Base-by-base conservation (phyloP, 1,140 invertebrate genomes). In the Drosophila ananassae region DNA sequence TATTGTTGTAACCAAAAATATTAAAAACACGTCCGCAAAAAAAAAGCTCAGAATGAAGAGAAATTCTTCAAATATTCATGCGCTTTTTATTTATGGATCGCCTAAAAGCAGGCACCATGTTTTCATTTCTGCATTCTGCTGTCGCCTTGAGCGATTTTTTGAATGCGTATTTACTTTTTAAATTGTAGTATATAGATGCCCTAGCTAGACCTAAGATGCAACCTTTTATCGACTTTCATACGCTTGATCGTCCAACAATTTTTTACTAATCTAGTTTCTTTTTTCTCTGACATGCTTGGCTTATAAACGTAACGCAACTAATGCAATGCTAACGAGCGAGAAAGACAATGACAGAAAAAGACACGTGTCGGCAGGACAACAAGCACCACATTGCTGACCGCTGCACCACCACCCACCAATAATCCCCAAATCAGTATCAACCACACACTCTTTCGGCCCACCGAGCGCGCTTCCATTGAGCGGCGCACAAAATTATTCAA, bases 221-320 rank as follows among this genome's bases (percentile, higher is more conserved):
- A 48, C 25, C 54, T 34, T 34, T 48, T 57, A 37, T 44, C 72
- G 64, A 63, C 52, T 55, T 57, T 59, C 51, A 61, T 17, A 51
- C 25, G 39, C 46, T 74, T 60, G 51, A 77, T 77, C 54, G 57
- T 69, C 61, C 62, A 77, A 85, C 77, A 75, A 76, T 76, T 89
- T 91, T 90, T 79, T 76, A 91, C 85, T 91, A 91, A 91, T 91
- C 73, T 90, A 91, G 90, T 91, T 90, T 89, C 83, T 91, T 64
- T 91, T 89, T 91, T 91, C 90, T 89, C 71, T 91, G 90, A 89
- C 80, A 81, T 89, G 87, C 87, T 85, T 91, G 90, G 90, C 90
- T 91, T 91, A 56, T 89, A 73, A 79, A 63, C 73, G 76, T 80
- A 78, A 80, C 69, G 77, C 87, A 68, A 74, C 84, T 84, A 90